phyloP scores from a whole-genome alignment of 2,113 vertebrate genomes.

The Nesospiza acunhae region DNA sequence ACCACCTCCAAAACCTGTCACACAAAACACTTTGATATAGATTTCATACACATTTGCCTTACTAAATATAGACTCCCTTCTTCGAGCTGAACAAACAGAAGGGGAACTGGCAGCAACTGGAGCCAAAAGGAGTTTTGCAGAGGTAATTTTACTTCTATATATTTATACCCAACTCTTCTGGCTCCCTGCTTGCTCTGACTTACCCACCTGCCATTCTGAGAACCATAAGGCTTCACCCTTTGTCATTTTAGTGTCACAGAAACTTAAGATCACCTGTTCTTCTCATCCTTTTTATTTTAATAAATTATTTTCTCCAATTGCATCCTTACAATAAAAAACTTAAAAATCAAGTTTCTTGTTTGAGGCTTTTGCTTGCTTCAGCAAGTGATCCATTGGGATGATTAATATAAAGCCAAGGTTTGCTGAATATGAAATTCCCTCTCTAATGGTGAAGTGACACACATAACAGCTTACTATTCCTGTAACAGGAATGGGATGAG shows the following conservation, averaged over 20 bases:
- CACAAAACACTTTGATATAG: background rate
- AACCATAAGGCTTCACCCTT: background rate
- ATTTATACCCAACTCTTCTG: background rate
- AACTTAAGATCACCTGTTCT: background rate
- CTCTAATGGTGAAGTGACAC: background rate
- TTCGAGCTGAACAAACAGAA: background rate
- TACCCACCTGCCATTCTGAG: background rate
- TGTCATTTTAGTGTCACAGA: background rate
- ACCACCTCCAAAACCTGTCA: background rate
- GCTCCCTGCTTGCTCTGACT: background rate
- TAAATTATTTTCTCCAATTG: background rate
- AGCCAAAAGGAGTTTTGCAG: background rate
- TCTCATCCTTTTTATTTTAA: background rate
- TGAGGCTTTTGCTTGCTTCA: background rate
- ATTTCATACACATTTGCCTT: background rate
- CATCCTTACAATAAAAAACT: background rate
- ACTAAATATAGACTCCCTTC: background rate
- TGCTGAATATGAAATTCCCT: background rate
- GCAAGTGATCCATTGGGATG: background rate
- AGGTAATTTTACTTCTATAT: background rate
- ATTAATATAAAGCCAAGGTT: background rate
- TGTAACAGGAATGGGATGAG: fast-evolving
- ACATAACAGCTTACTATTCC: background rate
- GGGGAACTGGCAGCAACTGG: background rate
- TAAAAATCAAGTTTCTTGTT: background rate